Conservation (phyloP, 2,797 vertebrate species). For the Tarsius wallacei region DNA sequence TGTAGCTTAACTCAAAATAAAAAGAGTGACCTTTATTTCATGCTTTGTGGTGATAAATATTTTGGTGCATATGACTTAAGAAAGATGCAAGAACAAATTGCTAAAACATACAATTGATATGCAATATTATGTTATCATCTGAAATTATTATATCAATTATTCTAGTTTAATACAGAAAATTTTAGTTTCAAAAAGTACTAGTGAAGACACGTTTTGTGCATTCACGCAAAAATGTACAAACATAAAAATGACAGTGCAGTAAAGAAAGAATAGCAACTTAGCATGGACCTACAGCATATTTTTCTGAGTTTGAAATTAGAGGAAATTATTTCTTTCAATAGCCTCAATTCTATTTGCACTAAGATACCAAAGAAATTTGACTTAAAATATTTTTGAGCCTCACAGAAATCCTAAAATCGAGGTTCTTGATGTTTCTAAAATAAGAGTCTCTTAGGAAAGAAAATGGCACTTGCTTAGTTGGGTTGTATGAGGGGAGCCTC, state of each 20-base stretch:
- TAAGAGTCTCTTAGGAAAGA: neutral
- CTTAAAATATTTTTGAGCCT: neutral
- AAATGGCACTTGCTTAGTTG: neutral
- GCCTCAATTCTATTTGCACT: constrained; percentile 45
- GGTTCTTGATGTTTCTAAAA: constrained; percentile 23
- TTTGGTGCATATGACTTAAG: neutral
- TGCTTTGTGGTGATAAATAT: constrained; percentile 41
- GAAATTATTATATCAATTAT: neutral
- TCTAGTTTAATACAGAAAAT: constrained; percentile 1
- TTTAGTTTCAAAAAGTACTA: neutral
- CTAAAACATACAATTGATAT: neutral
- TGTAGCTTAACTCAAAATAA: constrained; percentile 32
- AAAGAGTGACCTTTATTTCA: neutral
- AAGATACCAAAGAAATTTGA: neutral
- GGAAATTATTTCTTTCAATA: constrained; percentile 54
- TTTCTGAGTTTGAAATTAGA: neutral
- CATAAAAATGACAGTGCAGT: neutral
- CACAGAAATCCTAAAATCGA: neutral
- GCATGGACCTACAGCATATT: neutral
- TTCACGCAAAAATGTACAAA: constrained; percentile 21
- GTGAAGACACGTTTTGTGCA: neutral
- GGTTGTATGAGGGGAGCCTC: neutral
- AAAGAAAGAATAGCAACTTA: neutral
- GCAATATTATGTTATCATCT: neutral
- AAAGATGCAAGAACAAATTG: neutral